Base-by-base conservation (phyloP, 2,113 vertebrate species). In the Petaurus breviceps region DNA sequence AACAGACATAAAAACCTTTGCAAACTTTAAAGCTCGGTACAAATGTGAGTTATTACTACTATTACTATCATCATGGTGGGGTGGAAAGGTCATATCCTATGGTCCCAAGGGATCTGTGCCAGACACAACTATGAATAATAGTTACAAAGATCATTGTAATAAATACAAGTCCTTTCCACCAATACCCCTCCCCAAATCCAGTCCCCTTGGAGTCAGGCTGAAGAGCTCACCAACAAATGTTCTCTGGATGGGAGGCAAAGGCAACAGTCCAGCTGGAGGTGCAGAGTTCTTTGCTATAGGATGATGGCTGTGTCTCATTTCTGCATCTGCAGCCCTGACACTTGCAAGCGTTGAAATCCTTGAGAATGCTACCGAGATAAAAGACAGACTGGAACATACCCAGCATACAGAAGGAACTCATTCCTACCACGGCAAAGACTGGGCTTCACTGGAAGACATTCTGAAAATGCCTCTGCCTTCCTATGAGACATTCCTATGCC, bases 271-370 rank as follows among this genome's bases (percentile, higher is more conserved):
- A 99, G 77, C 84, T 98, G 68, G 98, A 98, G 77, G 99, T 95
- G 0, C 98, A 93, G 46, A 99, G 98, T 54, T 98, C 95, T 68
- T 47, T 97, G 95, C 99, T 99, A 23, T 97, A 95, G 51, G 99
- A 95, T 0, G 99, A 99, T 0, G 99, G 99, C 95, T 99, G 99
- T 12, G 99, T 99, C 12, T 99, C 98, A 0, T 98, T 98, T 94
- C 98, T 98, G 96, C 99, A 99, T 19, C 98, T 97, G 91, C 98
- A 99, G 54, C 98, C 97, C 55, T 98, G 98, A 96, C 99, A 99
- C 92, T 99, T 98, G 50, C 99, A 98, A 22, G 99, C 99, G 0
- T 99, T 99, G 98, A 99, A 99, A 98, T 99, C 99, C 97, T 99
- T 99, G 93, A 99, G 98, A 97, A 99, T 98, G 93, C 99, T 99